Evolutionary conservation across 2,113 vertebrate species (phyloP), one percentile per base, ranked within the genome.

Genomic region (Crotalus horridus): DNA sequence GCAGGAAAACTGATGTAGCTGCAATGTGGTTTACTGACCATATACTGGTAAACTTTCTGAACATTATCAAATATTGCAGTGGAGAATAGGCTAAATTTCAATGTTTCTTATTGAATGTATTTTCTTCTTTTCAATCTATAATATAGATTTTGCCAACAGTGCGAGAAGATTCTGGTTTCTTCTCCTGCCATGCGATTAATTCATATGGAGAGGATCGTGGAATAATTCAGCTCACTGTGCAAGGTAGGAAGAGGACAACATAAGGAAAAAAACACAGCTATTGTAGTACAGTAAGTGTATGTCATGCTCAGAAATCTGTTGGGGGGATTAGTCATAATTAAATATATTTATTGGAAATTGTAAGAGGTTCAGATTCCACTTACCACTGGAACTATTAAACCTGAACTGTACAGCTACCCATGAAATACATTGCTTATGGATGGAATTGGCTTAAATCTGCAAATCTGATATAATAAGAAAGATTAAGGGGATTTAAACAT

Each of bases 101-200:
- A 21, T 93, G n/a, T 3, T 0, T 43, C 74, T 61, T 93, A 12
- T 92, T 96, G 92, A 94, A 43, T 94, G 90, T 94, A 61, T 92
- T 90, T 93, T 89, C 29, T 69, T 95, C 93, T 96, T 95, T 93
- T 93, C 93, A 97, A 95, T 96, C 94, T 95, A 12, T 54, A 93
- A 90, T 90, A 5, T 93, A 99, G 99, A 99, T 99, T 96, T 98
- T 99, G 97, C 99, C 99, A 74, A 99, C 99, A 0, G 98, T 99
- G 58, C 98, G 99, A 94, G 99, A 99, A 97, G 99, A 99, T 97
- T 99, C 99, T 3, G 99, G 99, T 26, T 99, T 99, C 97, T 99
- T 99, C 96, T 99, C 99, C 97, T 99, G 99, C 96, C 99, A 99
- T 1, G 99, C 99, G 92, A 99, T 99, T 97, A 99, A 99, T 98